Evolutionary conservation across 92 coral and sea anemone species (phyloP).

Genomic region (Zoanthus solanderi): DNA sequence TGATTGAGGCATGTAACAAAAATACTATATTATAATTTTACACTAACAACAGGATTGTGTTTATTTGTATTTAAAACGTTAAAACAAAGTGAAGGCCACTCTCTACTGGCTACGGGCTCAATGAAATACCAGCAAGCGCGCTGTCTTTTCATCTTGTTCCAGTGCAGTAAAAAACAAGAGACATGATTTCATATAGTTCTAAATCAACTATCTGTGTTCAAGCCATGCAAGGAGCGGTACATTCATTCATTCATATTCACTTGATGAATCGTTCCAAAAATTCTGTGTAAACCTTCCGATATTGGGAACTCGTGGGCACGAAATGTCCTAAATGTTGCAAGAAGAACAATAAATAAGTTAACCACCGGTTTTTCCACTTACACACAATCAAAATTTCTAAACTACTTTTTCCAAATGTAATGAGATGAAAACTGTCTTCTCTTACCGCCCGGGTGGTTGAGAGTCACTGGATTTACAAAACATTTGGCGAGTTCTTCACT

Average conservation of each 20-base stretch:
- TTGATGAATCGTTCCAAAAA: constrained; percentile 78
- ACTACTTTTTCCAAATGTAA: neutral
- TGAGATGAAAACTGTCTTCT: neutral
- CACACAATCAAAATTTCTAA: neutral
- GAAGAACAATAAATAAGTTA: neutral
- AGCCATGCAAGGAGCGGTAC: too few relatives aligned
- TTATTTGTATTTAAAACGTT: too few relatives aligned
- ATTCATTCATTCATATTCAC: neutral
- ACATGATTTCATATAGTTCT: too few relatives aligned
- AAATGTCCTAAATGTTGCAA: constrained; percentile 83
- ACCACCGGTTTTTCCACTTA: neutral
- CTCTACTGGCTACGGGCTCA: too few relatives aligned
- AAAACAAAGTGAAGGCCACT: too few relatives aligned
- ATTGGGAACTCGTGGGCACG: constrained; percentile 86
- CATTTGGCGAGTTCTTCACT: constrained; percentile 78
- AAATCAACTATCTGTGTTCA: too few relatives aligned
- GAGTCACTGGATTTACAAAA: constrained; percentile 75
- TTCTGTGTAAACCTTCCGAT: constrained; percentile 83
- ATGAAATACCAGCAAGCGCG: too few relatives aligned
- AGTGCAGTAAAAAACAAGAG: too few relatives aligned
- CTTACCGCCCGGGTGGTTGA: constrained; percentile 95
- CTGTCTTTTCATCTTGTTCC: neutral
- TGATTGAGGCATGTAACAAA: too few relatives aligned
- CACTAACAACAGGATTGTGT: too few relatives aligned
- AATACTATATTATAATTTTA: too few relatives aligned